Percentiles rank a stretch among this genome's conserved stretches.
These are phyloP conservation scores for Heliconius hermathena DNA, from an alignment of 1,140 invertebrate genomes.

Conservation along the genomic window DNA sequence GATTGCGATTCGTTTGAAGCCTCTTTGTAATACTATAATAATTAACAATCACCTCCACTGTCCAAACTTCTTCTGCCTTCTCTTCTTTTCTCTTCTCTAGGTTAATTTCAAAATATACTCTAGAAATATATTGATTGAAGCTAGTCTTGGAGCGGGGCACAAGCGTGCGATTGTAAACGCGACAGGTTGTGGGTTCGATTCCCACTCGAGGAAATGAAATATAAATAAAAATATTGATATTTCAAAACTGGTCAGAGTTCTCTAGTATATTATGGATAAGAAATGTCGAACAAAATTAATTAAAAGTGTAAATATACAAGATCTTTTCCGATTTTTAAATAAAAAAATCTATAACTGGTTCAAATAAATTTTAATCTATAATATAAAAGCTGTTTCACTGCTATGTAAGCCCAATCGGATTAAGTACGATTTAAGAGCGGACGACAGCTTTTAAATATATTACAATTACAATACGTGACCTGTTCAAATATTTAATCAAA, in stretches of 20 bases:
- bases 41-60: background rate
- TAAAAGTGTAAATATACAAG: background rate
- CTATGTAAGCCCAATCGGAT: background rate
- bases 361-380: background rate
- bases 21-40: background rate
- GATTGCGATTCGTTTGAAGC: no score
- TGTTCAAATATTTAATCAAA: background rate
- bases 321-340: background rate
- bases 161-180: no score
- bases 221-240: no score
- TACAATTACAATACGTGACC: conserved; percentile 1
- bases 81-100: no score
- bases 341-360: background rate
- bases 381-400: background rate
- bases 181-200: no score
- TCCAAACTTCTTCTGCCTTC: no score
- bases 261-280: no score
- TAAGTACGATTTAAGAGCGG: background rate
- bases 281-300: background rate
- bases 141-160: no score
- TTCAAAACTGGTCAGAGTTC: no score
- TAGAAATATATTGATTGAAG: no score
- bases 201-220: no score
- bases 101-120: no score
- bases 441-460: background rate